Base-by-base conservation (phyloP, 2,113 vertebrate genomes). In the Pelodiscus sinensis region DNA sequence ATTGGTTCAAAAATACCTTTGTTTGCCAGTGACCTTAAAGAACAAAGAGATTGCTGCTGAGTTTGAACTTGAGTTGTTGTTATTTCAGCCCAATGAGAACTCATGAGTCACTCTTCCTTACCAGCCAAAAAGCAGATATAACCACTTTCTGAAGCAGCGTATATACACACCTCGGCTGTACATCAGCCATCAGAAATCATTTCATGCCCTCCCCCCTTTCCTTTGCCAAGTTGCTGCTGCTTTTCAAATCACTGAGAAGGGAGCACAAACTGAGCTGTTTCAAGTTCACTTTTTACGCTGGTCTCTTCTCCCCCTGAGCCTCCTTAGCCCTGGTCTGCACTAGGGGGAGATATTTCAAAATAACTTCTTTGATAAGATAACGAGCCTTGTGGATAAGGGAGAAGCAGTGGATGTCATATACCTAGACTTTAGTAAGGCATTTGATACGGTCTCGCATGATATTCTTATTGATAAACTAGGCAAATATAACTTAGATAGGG, bases 161-260 rank as follows among this genome's bases (percentile, higher is more conserved):
- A 10, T 12, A 7, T 12, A 25, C 38, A 44, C 14, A 50, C 38
- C 38, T 5, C 22, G 22, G 38, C 12, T 14, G 57, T 91, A 79
- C 8, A 44, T 68, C 84, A 90, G 87, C 94, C 90, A 94, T 82
- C 94, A 92, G 89, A 79, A 88, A 89, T 62, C 27, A 1, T 90
- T 82, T 82, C 44, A 88, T 95, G 84, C 84, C 84, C 82, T 88
- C 57, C 50, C 85, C 38, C 78, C 77, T 92, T 88, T 94, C 82
- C 86, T 91, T 92, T 2, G 44, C 65, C 85, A 85, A 81, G 86
- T 95, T 95, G 96, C 92, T 95, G 90, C 94, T 95, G 86, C 91
- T 92, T 94, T 96, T 95, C 94, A 94, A 96, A 96, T 88, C 90
- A 91, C 92, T 92, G 94, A 94, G 90, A 95, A 92, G 90, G 94